Percentiles rank a stretch among this genome's conserved stretches.
Conservation (phyloP, 2,113 vertebrate species). For the Zosterops hypoxanthus region DNA sequence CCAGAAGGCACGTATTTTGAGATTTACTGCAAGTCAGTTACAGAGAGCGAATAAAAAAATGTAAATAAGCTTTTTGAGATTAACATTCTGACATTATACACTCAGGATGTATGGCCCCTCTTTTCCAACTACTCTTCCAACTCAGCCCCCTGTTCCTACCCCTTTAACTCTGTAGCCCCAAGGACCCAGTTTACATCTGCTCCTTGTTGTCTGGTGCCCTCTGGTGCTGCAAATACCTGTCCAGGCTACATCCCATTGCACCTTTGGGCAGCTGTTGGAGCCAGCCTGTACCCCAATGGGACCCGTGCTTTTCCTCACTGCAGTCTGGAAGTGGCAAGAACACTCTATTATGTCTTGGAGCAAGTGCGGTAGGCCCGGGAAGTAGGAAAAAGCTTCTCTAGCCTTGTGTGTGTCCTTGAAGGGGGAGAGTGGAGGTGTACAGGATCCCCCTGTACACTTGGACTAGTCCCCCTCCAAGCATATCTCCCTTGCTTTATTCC, state of each 20-base stretch:
- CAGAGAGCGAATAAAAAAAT: background rate
- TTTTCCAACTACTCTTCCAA: background rate
- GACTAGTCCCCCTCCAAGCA: background rate
- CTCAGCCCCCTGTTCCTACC: background rate
- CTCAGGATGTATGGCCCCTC: background rate
- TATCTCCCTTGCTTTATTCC: background rate
- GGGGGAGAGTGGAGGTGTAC: background rate
- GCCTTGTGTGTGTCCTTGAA: background rate
- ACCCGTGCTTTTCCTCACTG: background rate
- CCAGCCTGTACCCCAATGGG: fast-evolving
- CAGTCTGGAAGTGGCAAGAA: background rate
- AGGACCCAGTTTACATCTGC: background rate
- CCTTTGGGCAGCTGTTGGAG: background rate
- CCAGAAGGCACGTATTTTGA: background rate
- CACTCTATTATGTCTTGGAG: background rate
- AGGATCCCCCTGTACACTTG: background rate
- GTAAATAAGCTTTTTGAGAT: background rate
- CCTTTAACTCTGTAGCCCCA: background rate
- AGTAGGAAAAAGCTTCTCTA: background rate
- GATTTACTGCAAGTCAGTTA: background rate
- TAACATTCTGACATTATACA: background rate
- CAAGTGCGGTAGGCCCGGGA: background rate
- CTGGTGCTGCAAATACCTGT: constrained; percentile 19
- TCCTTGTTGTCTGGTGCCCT: constrained; percentile 44
- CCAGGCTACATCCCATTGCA: background rate